phyloP scores from a whole-genome alignment of 2,888 invertebrate genomes.

The Dasysyrphus albostriatus region DNA sequence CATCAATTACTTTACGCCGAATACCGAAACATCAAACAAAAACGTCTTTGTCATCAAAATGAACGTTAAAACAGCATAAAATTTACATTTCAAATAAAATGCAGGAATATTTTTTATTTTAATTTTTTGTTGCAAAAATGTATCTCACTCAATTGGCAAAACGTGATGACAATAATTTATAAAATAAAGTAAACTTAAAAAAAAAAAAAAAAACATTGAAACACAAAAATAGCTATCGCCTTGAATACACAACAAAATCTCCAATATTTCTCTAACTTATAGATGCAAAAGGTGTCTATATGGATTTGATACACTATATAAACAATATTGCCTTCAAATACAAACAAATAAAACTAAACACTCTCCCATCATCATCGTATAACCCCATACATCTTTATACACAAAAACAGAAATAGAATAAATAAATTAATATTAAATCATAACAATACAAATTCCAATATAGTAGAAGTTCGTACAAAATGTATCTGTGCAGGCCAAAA shows the following conservation, averaged over 20 bases:
- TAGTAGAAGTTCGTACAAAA: background rate
- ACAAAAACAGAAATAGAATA: constrained; percentile 52
- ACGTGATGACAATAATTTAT: constrained; percentile 74
- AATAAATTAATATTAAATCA: constrained; percentile 75
- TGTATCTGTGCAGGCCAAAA: constrained; percentile 23
- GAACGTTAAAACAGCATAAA: constrained; percentile 37
- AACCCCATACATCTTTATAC: background rate
- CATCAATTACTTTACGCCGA: constrained; percentile 13
- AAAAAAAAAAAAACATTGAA: constrained; percentile 4
- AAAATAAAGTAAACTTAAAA: constrained; percentile 26
- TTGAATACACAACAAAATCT: constrained; percentile 39
- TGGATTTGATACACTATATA: background rate
- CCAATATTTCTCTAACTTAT: constrained; percentile 13
- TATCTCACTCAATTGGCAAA: constrained; percentile 66
- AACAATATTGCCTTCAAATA: constrained; percentile 34
- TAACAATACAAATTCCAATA: constrained; percentile 75
- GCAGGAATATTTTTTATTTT: constrained; percentile 30
- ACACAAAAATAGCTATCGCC: constrained; percentile 36
- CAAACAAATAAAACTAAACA: constrained; percentile 20
- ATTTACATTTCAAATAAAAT: constrained; percentile 70
- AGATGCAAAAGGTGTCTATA: background rate
- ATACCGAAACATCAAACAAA: constrained; percentile 32
- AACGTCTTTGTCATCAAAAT: constrained; percentile 24
- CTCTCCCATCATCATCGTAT: constrained; percentile 20
- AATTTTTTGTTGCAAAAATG: background rate